These are phyloP conservation scores for Dissostichus mawsoni DNA, from an alignment of 2,113 vertebrate species.

Conservation along the genomic window DNA sequence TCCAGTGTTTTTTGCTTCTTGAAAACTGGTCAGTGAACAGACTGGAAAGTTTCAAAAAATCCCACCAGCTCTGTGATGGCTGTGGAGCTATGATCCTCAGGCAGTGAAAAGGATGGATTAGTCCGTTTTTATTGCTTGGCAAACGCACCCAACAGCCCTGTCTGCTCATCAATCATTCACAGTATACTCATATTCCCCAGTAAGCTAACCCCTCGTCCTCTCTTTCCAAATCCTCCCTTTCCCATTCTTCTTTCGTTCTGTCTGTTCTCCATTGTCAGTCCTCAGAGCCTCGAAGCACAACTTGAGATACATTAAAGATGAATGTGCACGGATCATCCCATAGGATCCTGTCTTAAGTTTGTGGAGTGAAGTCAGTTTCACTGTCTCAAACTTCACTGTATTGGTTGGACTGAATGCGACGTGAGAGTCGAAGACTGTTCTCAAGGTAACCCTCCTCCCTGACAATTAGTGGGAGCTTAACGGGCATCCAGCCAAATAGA, in stretches of 20 bases:
- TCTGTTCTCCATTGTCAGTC: conserved; percentile 65
- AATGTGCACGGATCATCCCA: conserved; percentile 65
- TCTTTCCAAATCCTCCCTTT: conserved; percentile 69
- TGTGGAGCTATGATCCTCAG: conserved; percentile 57
- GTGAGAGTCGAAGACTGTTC: conserved; percentile 44
- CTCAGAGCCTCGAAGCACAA: conserved; percentile 62
- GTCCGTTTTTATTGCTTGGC: conserved; percentile 80
- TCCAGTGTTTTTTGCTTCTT: conserved; percentile 49
- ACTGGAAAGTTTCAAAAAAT: conserved; percentile 55
- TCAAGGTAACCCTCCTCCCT: conserved; percentile 50
- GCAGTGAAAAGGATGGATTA: conserved; percentile 77
- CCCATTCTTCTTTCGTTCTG: conserved; percentile 51
- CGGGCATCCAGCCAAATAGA: conserved; percentile 36
- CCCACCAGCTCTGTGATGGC: conserved; percentile 41
- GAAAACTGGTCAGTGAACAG: conserved; percentile 65
- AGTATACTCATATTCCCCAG: conserved; percentile 76
- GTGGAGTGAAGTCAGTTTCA: conserved; percentile 49
- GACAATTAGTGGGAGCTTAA: conserved; percentile 52
- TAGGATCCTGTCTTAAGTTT: conserved; percentile 60
- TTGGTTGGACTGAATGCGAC: conserved; percentile 57
- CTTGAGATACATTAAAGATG: conserved; percentile 80
- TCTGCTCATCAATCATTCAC: conserved; percentile 87
- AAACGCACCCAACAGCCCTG: conserved; percentile 71
- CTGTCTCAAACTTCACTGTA: conserved; percentile 46
- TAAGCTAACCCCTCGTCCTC: conserved; percentile 73